A percentile compares a stretch with the other conserved stretches of the same genome.
These are phyloP conservation scores for Doryteuthis pealeii DNA, from an alignment of 1,140 invertebrate species.

Conservation along the genomic window DNA sequence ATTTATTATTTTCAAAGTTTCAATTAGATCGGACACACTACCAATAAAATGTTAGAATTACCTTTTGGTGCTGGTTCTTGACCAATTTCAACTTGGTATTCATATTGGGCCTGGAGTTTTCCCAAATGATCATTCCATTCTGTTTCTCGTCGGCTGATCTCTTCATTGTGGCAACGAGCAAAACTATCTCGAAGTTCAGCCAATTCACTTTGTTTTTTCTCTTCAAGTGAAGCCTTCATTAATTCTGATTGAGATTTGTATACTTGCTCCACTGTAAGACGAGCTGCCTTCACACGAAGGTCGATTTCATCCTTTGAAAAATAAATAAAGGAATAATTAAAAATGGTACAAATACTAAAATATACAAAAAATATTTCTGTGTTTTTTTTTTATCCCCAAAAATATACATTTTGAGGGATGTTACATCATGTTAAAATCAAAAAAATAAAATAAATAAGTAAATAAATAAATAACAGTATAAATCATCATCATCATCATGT, in stretches of 20 bases:
- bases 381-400: too few species aligned
- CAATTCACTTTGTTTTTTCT: slow-evolving; percentile 29
- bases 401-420: too few species aligned
- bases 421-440: too few species aligned
- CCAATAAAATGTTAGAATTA: not conserved
- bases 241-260: slow-evolving; percentile 41
- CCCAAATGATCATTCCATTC: slow-evolving; percentile 28
- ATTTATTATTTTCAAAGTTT: too few species aligned
- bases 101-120: slow-evolving; percentile 29
- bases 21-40: too few species aligned
- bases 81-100: not conserved
- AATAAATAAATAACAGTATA: too few species aligned
- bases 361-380: too few species aligned
- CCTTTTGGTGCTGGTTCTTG: slow-evolving; percentile 5
- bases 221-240: slow-evolving; percentile 35
- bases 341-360: too few species aligned
- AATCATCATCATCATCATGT: too few species aligned
- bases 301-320: slow-evolving; percentile 41
- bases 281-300: slow-evolving; percentile 43
- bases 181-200: slow-evolving; percentile 29
- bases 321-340: not conserved
- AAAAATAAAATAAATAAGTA: too few species aligned
- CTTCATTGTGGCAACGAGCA: slow-evolving; percentile 41
- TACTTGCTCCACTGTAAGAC: slow-evolving; percentile 45
- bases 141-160: slow-evolving; percentile 36